Percentiles rank a stretch among this genome's conserved stretches.
These are phyloP conservation scores for Pseudochirops cupreus DNA, from an alignment of 2,797 vertebrate genomes.

Conservation along the genomic window DNA sequence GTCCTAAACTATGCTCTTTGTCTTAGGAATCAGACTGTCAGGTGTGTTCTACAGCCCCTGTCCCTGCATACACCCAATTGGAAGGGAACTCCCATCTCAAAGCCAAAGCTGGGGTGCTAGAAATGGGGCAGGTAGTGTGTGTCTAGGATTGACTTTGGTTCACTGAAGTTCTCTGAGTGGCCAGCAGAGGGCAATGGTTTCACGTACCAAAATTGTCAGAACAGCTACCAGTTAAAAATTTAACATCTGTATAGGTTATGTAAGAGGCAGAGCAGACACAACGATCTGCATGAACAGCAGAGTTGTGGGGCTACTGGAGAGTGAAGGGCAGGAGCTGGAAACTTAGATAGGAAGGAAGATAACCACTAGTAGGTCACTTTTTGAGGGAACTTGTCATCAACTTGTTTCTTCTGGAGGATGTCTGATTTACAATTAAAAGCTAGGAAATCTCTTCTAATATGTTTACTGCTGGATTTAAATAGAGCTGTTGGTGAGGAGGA, in stretches of 20 bases:
- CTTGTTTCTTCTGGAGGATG: not conserved
- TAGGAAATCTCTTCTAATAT: not conserved
- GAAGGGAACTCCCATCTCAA: not conserved
- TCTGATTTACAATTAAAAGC: not conserved
- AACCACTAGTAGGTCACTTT: not conserved
- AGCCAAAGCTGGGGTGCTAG: not conserved
- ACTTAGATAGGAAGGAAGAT: not conserved
- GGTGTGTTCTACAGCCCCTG: not conserved
- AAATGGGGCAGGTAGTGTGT: not conserved
- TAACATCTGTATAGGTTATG: accelerated
- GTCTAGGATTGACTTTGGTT: not conserved
- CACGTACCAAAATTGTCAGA: not conserved
- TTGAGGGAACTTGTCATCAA: not conserved
- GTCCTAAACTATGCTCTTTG: not conserved
- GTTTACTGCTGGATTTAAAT: not conserved
- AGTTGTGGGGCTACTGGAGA: not conserved
- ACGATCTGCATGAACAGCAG: not conserved
- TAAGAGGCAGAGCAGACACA: not conserved
- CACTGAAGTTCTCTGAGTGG: slow-evolving; percentile 15
- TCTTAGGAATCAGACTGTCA: not conserved
- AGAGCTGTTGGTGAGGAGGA: not conserved
- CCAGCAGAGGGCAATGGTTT: not conserved
- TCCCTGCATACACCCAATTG: not conserved
- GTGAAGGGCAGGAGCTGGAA: not conserved
- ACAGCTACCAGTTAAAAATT: not conserved